Evolutionary conservation across 2,113 vertebrate genomes (phyloP).

Genomic region (Pachycephala philippinensis): DNA sequence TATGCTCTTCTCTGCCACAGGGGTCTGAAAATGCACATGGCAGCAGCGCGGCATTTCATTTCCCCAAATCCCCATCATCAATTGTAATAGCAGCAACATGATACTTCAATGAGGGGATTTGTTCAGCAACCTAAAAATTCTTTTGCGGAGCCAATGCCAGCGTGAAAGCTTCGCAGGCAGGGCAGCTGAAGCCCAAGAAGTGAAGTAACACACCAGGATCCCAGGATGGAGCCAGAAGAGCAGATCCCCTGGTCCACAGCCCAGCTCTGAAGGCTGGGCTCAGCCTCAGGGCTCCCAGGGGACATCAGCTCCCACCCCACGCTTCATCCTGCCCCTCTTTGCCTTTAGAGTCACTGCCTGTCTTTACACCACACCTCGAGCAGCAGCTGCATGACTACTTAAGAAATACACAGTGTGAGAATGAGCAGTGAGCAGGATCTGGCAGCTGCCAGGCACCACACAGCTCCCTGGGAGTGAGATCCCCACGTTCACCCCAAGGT

Average conservation of each 20-base stretch:
- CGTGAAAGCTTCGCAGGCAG: background rate
- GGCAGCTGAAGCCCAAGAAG: background rate
- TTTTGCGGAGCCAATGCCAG: background rate
- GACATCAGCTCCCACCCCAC: background rate
- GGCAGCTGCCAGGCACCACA: background rate
- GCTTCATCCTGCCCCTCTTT: background rate
- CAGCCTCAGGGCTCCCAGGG: background rate
- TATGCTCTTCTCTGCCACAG: background rate
- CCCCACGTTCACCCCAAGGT: background rate
- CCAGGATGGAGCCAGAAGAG: background rate
- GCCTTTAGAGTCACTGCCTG: background rate
- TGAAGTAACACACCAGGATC: background rate
- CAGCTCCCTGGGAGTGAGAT: background rate
- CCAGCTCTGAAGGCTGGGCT: background rate
- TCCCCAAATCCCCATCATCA: background rate
- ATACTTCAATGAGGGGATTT: background rate
- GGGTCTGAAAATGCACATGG: background rate
- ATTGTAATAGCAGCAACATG: background rate
- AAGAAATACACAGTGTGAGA: background rate
- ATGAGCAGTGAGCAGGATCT: fast-evolving
- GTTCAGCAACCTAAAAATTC: background rate
- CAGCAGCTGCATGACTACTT: background rate
- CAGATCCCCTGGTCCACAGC: background rate
- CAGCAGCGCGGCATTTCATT: background rate
- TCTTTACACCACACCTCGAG: background rate